Percentiles rank a stretch among this genome's conserved stretches.
These are phyloP conservation scores for Cricetomys ansorgei DNA, from an alignment of 2,113 vertebrate species.

Conservation along the genomic window DNA sequence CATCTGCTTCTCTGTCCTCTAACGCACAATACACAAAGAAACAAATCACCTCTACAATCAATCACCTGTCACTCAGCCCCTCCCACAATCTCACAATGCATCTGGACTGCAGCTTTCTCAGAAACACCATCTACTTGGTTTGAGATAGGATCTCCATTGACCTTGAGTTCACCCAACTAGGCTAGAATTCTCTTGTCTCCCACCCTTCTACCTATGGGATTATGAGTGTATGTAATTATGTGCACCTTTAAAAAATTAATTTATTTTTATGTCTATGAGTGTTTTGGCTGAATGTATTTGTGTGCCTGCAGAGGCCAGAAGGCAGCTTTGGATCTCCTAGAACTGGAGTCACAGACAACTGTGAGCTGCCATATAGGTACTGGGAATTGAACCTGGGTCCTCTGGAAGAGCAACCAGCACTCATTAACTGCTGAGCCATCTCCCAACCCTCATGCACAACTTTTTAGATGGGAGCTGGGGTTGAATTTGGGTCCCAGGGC, in stretches of 20 bases:
- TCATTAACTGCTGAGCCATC: background rate
- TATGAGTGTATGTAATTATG: background rate
- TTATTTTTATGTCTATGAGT: background rate
- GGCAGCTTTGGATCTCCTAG: background rate
- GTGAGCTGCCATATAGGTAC: background rate
- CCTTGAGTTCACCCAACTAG: background rate
- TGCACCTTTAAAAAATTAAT: background rate
- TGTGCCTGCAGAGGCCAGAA: background rate
- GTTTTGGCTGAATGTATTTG: background rate
- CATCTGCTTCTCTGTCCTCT: too few relatives aligned
- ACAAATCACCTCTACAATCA: too few relatives aligned
- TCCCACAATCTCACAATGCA: background rate
- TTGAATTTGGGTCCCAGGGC: background rate
- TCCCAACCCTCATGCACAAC: background rate
- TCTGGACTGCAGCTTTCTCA: background rate
- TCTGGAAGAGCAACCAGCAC: background rate
- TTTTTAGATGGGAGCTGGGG: background rate
- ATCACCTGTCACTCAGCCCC: background rate
- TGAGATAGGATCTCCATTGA: background rate
- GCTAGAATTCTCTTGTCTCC: background rate
- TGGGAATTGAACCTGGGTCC: background rate
- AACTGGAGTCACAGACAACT: background rate
- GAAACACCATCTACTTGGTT: background rate
- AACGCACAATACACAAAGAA: too few relatives aligned
- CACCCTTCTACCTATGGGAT: background rate